Conservation (phyloP, 2,113 vertebrate genomes). For the Myrmophylax atrothorax region DNA sequence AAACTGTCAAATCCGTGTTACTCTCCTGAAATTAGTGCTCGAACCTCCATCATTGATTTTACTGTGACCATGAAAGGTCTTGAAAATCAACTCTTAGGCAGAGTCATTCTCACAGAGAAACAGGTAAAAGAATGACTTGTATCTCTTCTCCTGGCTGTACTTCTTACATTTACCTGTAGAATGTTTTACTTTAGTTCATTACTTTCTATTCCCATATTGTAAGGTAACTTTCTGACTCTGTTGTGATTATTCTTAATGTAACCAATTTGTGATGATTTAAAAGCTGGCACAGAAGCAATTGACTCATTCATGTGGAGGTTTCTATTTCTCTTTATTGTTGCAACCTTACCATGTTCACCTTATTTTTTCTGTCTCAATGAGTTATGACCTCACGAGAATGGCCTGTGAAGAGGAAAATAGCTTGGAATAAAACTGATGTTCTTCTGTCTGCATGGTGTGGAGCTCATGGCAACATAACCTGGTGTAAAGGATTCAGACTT, state of each 20-base stretch:
- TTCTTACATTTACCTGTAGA: neutral
- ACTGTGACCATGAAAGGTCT: conserved; percentile 95
- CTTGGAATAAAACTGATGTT: neutral
- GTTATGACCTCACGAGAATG: neutral
- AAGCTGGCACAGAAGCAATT: neutral
- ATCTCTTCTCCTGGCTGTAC: neutral
- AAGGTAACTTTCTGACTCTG: neutral
- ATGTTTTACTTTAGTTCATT: neutral
- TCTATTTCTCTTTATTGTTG: neutral
- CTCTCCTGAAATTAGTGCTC: conserved; percentile 93
- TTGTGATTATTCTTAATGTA: neutral
- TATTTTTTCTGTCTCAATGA: neutral
- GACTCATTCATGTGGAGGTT: neutral
- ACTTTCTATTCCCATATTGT: neutral
- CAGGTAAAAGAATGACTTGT: conserved; percentile 75
- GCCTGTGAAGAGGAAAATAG: neutral
- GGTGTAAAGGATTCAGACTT: neutral
- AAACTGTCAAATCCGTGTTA: conserved; percentile 92
- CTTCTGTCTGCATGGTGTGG: neutral
- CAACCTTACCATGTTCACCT: neutral
- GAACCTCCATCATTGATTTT: conserved; percentile 93
- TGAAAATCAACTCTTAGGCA: conserved; percentile 93
- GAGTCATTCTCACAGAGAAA: conserved; percentile 95
- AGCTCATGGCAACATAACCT: neutral
- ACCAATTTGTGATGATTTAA: neutral